phyloP scores from a whole-genome alignment of 2,888 invertebrate genomes.

The Thereva unica region DNA sequence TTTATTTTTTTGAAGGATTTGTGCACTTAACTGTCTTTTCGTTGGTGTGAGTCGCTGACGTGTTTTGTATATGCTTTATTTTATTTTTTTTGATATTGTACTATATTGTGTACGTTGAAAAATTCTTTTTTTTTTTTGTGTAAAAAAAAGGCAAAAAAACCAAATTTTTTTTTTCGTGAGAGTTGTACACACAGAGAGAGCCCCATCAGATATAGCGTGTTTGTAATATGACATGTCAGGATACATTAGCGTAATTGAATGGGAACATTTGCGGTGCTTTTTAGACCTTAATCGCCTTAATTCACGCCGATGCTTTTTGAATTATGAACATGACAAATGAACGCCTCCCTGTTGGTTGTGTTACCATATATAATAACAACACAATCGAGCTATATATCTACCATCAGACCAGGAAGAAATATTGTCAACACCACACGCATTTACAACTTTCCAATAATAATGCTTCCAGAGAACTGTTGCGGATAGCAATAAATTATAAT shows the following conservation, averaged over 20 bases:
- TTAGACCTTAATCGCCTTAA: constrained; percentile 34
- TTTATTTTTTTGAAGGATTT: constrained; percentile 29
- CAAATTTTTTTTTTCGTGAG: too few species aligned
- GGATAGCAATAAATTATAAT: too few species aligned
- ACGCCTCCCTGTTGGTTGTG: background rate
- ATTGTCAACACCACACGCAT: constrained; percentile 8
- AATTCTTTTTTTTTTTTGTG: background rate
- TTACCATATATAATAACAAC: background rate
- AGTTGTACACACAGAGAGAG: too few species aligned
- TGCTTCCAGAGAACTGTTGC: too few species aligned
- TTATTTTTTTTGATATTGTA: constrained; percentile 12
- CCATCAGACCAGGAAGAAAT: constrained; percentile 11
- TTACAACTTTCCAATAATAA: too few species aligned
- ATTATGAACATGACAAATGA: constrained; percentile 27
- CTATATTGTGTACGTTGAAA: constrained; percentile 1
- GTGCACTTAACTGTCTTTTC: constrained; percentile 35
- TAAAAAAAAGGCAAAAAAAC: too few species aligned
- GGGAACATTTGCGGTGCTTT: constrained; percentile 32
- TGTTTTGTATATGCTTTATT: constrained; percentile 19
- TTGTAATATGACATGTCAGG: constrained; percentile 34
- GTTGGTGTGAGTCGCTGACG: constrained; percentile 22
- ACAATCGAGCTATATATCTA: constrained; percentile 21
- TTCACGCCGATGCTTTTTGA: constrained; percentile 30
- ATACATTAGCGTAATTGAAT: constrained; percentile 36
- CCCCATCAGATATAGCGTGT: constrained; percentile 22